phyloP scores from a whole-genome alignment of 2,888 invertebrate genomes.

The Ornithoptera alexandrae region DNA sequence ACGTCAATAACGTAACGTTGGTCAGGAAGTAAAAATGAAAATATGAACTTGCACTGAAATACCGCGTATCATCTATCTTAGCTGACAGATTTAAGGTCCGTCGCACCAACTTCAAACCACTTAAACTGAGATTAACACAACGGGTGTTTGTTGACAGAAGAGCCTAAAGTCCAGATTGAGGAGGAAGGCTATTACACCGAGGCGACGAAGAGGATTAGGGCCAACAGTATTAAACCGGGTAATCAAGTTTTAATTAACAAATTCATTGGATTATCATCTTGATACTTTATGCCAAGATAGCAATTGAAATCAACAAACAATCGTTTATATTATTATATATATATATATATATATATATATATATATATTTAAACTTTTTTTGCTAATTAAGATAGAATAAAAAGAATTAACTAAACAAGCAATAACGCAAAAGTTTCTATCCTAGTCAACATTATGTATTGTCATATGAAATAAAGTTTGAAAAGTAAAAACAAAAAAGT shows the following conservation, averaged over 20 bases:
- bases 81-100: not conserved
- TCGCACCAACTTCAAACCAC: slow-evolving; percentile 3
- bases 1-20: too few species aligned
- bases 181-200: slow-evolving; percentile 68
- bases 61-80: not conserved
- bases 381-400: not conserved
- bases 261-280: slow-evolving; percentile 17
- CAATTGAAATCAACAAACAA: not conserved
- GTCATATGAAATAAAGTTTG: too few species aligned
- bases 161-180: slow-evolving; percentile 72
- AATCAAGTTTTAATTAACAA: slow-evolving; percentile 32
- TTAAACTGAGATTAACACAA: slow-evolving; percentile 23
- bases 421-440: too few species aligned
- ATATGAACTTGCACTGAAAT: too few species aligned
- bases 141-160: slow-evolving; percentile 54
- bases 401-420: too few species aligned
- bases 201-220: slow-evolving; percentile 56
- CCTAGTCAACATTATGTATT: too few species aligned
- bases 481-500: too few species aligned
- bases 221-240: slow-evolving; percentile 67
- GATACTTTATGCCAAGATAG: slow-evolving; percentile 1
- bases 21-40: too few species aligned
- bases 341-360: too few species aligned
- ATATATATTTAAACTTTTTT: not conserved
- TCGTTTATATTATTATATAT: not conserved